These are phyloP conservation scores for Alentia gelatinosa DNA, from an alignment of 2,888 invertebrate genomes.

Conservation along the genomic window DNA sequence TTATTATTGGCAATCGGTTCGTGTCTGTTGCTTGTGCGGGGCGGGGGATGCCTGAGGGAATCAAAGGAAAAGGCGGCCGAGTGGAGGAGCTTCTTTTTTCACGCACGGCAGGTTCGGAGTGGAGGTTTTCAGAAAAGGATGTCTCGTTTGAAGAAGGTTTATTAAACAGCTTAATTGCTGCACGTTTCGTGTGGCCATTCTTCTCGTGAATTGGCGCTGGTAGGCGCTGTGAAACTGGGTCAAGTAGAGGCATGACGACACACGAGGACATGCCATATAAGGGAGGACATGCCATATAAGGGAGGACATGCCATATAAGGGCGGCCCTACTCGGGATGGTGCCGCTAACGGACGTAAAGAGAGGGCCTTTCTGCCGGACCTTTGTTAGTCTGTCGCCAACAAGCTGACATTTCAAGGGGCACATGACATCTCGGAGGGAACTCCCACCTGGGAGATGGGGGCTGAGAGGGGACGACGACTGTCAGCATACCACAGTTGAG, in stretches of 20 bases:
- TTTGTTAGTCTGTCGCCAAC: not conserved
- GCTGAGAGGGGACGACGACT: not conserved
- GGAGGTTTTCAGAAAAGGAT: too few relatives aligned
- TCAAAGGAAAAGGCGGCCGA: too few relatives aligned
- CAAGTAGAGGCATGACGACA: not conserved
- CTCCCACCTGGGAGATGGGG: not conserved
- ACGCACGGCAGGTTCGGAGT: too few relatives aligned
- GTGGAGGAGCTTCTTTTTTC: too few relatives aligned
- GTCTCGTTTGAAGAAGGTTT: not conserved
- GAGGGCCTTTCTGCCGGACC: not conserved
- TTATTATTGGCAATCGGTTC: too few relatives aligned
- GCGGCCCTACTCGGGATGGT: not conserved
- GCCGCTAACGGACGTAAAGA: not conserved
- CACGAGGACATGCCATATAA: not conserved
- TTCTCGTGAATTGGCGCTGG: not conserved
- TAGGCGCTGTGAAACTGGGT: not conserved
- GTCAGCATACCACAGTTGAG: too few relatives aligned
- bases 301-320: not conserved
- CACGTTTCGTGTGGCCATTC: not conserved
- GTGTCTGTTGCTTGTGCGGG: too few relatives aligned
- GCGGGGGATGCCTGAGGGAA: too few relatives aligned
- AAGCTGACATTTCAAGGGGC: not conserved
- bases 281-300: not conserved
- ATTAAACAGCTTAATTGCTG: not conserved
- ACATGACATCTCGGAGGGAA: not conserved